Percentiles rank a stretch among this genome's conserved stretches.
phyloP scores from a whole-genome alignment of 2,888 invertebrate genomes.

The Gandaritis pyraliata region DNA sequence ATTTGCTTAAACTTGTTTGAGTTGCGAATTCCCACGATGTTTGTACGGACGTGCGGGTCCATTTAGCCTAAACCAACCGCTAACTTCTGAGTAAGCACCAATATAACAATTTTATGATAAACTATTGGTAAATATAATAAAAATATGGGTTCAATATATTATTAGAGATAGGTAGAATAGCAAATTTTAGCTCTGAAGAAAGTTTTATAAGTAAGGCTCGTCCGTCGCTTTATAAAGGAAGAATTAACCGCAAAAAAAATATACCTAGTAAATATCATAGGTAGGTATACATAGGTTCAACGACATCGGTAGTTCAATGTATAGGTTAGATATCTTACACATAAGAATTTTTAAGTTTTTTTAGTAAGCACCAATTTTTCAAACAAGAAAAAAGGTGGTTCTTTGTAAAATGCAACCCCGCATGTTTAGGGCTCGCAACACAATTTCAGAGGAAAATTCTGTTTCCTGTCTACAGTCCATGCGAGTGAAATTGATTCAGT shows the following conservation, averaged over 20 bases:
- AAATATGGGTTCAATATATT: slow-evolving; percentile 31
- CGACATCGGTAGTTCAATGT: too few relatives aligned
- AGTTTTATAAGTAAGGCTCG: too few relatives aligned
- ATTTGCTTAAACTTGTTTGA: slow-evolving; percentile 82
- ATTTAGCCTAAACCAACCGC: slow-evolving; percentile 75
- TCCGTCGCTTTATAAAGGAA: too few relatives aligned
- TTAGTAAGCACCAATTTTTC: too few relatives aligned
- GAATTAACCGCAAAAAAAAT: too few relatives aligned
- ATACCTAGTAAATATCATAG: too few relatives aligned
- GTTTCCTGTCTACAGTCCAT: slow-evolving; percentile 40
- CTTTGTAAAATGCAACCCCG: slow-evolving; percentile 10
- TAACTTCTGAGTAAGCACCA: slow-evolving; percentile 69
- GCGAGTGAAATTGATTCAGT: slow-evolving; percentile 46
- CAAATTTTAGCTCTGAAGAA: too few relatives aligned
- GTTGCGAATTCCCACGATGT: slow-evolving; percentile 78
- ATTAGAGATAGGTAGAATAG: not conserved
- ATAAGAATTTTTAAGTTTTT: too few relatives aligned
- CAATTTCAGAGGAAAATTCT: slow-evolving; percentile 41
- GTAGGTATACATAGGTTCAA: too few relatives aligned
- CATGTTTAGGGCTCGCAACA: slow-evolving; percentile 32
- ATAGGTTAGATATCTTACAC: too few relatives aligned
- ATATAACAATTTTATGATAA: slow-evolving; percentile 64
- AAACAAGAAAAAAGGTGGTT: too few relatives aligned
- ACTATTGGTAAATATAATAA: slow-evolving; percentile 48
- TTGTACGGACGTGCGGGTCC: slow-evolving; percentile 81